A percentile compares a stretch with the other conserved stretches of the same genome.
phyloP scores from a whole-genome alignment of 2,113 vertebrate genomes.

The Caranx melampygus region DNA sequence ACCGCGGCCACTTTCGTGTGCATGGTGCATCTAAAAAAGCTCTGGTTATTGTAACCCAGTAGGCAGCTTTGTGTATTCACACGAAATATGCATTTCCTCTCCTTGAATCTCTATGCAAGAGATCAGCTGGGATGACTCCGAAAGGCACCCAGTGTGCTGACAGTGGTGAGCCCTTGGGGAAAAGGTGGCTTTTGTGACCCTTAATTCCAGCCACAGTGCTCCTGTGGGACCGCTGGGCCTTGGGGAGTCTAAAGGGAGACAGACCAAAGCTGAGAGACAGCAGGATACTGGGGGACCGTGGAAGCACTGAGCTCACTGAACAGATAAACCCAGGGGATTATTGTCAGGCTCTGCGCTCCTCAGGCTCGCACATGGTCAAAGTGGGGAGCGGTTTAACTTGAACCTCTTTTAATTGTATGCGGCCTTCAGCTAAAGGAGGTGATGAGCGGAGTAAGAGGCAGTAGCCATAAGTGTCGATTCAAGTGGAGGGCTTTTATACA shows the following conservation, averaged over 20 bases:
- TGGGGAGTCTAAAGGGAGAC: conserved; percentile 46
- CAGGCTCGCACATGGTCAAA: conserved; percentile 46
- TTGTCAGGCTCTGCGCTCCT: conserved; percentile 48
- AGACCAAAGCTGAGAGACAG: conserved; percentile 37
- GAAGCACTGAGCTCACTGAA: conserved; percentile 58
- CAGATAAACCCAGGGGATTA: conserved; percentile 70
- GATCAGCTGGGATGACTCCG: conserved; percentile 66
- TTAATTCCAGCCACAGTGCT: conserved; percentile 48
- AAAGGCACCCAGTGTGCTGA: conserved; percentile 45
- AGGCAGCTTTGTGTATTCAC: conserved; percentile 21
- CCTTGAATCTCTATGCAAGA: conserved; percentile 20
- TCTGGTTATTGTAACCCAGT: conserved; percentile 24
- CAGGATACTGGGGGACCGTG: conserved; percentile 38
- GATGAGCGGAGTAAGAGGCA: conserved; percentile 23
- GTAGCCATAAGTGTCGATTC: conserved; percentile 2
- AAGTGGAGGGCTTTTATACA: conserved; percentile 37
- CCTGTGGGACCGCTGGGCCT: conserved; percentile 55
- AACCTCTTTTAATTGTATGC: conserved; percentile 63
- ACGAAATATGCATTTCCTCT: conserved; percentile 44
- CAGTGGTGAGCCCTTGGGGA: conserved; percentile 37
- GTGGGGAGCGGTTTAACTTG: conserved; percentile 48
- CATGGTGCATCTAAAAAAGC: conserved; percentile 30
- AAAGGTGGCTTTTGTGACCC: conserved; percentile 53
- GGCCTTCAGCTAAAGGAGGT: conserved; percentile 40
- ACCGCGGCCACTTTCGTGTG: conserved; percentile 25